Evolutionary conservation across 2,888 invertebrate genomes (phyloP).

Genomic region (Rhingia campestris): DNA sequence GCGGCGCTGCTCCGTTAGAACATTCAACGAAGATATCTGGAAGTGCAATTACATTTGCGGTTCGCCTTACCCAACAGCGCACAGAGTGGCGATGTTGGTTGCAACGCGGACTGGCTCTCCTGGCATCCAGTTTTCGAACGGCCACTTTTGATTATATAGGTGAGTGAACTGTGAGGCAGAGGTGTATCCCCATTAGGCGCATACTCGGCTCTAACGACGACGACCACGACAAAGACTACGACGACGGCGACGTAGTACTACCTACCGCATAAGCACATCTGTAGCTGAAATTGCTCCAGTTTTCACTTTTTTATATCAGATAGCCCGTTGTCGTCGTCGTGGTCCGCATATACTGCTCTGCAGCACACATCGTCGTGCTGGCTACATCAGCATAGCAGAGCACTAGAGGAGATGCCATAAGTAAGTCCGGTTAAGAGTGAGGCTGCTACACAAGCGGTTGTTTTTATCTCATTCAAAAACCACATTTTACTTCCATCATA

Average conservation of each 20-base stretch:
- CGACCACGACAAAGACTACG: conserved; percentile 48
- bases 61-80: conserved; percentile 60
- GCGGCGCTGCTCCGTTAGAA: conserved; percentile 56
- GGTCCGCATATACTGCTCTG: conserved; percentile 26
- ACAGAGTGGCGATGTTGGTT: conserved; percentile 34
- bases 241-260: conserved; percentile 49
- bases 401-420: conserved; percentile 66
- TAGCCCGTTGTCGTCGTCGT: conserved; percentile 53
- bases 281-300: conserved; percentile 73
- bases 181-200: conserved; percentile 73
- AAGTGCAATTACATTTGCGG: conserved; percentile 72
- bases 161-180: conserved; percentile 74
- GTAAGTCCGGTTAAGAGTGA: conserved; percentile 52
- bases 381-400: conserved; percentile 53
- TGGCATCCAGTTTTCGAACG: conserved; percentile 72
- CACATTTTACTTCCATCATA: conserved; percentile 64
- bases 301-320: conserved; percentile 74
- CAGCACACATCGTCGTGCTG: conserved; percentile 49
- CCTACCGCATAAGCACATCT: conserved; percentile 74
- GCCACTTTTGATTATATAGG: conserved; percentile 75
- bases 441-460: conserved; percentile 54
- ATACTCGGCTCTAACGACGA: conserved; percentile 61
- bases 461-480: conserved; percentile 64
- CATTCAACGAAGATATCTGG: conserved; percentile 68
- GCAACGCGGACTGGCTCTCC: conserved; percentile 49